Evolutionary conservation across 2,113 vertebrate genomes (phyloP).

Genomic region (Puntigrus tetrazona): DNA sequence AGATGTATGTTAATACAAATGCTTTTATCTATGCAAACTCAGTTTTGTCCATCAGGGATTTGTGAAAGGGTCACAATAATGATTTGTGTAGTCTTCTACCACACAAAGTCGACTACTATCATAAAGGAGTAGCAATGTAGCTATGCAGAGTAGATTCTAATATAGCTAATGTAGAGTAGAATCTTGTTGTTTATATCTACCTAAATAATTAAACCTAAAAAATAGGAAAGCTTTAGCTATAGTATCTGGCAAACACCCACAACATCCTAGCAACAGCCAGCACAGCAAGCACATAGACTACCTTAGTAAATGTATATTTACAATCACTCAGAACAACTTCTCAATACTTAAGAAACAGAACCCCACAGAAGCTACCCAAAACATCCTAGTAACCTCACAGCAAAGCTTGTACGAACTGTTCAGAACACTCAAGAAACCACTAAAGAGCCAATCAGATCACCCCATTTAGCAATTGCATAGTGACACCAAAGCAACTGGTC

Average conservation of each 20-base stretch:
- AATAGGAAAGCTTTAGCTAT: not conserved
- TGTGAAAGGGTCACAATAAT: not conserved
- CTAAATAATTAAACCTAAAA: not conserved
- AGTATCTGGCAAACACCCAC: too few species aligned
- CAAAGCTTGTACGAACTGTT: not conserved
- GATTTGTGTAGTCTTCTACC: not conserved
- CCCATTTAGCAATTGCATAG: not conserved
- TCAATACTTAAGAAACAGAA: not conserved
- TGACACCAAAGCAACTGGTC: too few species aligned
- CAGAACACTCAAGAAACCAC: not conserved
- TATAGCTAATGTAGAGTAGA: too few species aligned
- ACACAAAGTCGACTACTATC: not conserved
- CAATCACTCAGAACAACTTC: not conserved
- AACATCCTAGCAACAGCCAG: not conserved
- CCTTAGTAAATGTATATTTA: not conserved
- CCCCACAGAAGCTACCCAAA: not conserved
- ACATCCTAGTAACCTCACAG: not conserved
- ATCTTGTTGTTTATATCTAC: not conserved
- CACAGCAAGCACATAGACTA: not conserved
- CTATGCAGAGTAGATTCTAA: too few species aligned
- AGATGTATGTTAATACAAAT: not conserved
- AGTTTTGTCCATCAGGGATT: not conserved
- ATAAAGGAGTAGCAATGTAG: not conserved
- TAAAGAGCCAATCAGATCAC: not conserved
- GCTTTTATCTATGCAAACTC: not conserved